Conservation (phyloP, 2,888 invertebrate species). For the Ischnura elegans region DNA sequence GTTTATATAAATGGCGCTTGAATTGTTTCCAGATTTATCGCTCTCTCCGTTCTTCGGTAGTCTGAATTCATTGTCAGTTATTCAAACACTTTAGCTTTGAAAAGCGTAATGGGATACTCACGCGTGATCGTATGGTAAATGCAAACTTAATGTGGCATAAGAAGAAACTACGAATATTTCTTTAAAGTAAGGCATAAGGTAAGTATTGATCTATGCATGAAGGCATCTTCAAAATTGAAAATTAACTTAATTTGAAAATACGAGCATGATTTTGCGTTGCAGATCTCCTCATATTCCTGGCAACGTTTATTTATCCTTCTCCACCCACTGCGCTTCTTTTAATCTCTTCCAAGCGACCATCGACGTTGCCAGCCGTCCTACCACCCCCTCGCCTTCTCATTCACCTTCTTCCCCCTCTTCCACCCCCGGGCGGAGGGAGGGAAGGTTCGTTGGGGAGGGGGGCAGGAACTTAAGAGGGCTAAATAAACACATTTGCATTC, state of each 20-base stretch:
- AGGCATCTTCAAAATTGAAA: not conserved
- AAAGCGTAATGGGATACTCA: no score
- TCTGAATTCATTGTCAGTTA: not conserved
- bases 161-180: no score
- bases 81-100: no score
- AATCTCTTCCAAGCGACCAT: not conserved
- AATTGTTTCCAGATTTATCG: no score
- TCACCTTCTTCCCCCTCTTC: not conserved
- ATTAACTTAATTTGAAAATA: no score
- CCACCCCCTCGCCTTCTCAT: not conserved
- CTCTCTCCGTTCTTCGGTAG: not conserved
- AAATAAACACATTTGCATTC: conserved; percentile 67
- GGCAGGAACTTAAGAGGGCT: conserved; percentile 29
- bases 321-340: not conserved
- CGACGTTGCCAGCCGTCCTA: not conserved
- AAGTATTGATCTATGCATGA: no score
- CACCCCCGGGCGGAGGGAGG: not conserved
- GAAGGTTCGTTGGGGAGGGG: not conserved
- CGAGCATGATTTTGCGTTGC: not conserved
- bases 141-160: no score
- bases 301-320: not conserved
- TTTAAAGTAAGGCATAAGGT: no score
- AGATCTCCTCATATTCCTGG: not conserved
- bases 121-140: no score
- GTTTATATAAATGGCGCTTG: no score